Percentiles rank a stretch among this genome's conserved stretches.
Conservation (phyloP, 2,797 vertebrate species). For the Acipenser transmontanus region DNA sequence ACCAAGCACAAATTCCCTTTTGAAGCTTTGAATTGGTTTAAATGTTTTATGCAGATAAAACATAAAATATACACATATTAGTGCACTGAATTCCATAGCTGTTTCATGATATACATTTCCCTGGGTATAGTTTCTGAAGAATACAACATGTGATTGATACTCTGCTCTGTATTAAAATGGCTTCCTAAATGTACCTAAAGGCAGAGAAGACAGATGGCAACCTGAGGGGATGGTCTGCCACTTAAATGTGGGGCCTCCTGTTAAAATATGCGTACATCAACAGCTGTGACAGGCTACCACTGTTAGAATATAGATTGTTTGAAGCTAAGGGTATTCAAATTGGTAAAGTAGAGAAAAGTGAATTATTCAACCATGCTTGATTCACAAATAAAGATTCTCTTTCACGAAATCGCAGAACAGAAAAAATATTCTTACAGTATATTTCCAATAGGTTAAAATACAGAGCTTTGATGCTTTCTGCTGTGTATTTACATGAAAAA, state of each 20-base stretch:
- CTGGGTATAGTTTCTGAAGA: background rate
- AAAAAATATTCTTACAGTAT: too few species aligned
- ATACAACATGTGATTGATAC: background rate
- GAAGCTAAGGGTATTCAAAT: conserved; percentile 1
- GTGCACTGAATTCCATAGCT: background rate
- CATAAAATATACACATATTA: background rate
- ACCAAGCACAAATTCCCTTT: conserved; percentile 4
- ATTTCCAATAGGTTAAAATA: too few species aligned
- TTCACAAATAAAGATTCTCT: background rate
- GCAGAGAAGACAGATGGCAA: conserved; percentile 7
- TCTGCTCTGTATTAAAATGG: background rate
- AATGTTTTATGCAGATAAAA: background rate
- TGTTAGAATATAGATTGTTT: background rate
- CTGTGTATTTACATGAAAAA: too few species aligned
- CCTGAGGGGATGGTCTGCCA: conserved; percentile 7
- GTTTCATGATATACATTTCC: background rate
- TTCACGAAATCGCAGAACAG: too few species aligned
- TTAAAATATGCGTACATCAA: background rate
- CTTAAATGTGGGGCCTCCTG: background rate
- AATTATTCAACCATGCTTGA: background rate
- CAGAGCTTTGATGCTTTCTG: too few species aligned
- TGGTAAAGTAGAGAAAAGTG: background rate
- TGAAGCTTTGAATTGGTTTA: background rate
- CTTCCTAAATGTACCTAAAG: background rate
- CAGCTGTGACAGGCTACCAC: background rate